phyloP scores from a whole-genome alignment of 1,140 invertebrate genomes.

The Eumeta japonica region DNA sequence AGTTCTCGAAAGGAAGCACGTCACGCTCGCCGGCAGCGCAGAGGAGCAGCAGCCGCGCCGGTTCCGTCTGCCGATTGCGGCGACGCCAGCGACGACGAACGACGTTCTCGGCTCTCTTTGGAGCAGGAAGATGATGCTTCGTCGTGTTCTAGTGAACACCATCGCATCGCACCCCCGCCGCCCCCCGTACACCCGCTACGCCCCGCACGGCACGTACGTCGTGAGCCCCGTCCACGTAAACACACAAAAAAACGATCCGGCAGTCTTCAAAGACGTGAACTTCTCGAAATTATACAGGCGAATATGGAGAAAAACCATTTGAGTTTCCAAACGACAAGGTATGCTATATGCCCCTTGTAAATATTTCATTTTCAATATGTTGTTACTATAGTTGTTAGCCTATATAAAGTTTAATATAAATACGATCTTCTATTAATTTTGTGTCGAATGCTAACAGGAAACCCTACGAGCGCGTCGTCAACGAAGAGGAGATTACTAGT shows the following conservation, averaged over 20 bases:
- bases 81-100: slow-evolving; percentile 38
- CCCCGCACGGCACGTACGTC: slow-evolving; percentile 31
- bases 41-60: slow-evolving; percentile 19
- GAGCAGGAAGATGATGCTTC: slow-evolving; percentile 40
- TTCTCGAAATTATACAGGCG: slow-evolving; percentile 83
- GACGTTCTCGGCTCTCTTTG: slow-evolving; percentile 35
- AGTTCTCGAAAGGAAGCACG: slow-evolving; percentile 29
- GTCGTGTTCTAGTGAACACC: slow-evolving; percentile 33
- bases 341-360: slow-evolving; percentile 14
- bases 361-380: background rate
- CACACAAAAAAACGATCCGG: slow-evolving; percentile 60
- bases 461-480: slow-evolving; percentile 39
- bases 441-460: slow-evolving; percentile 32
- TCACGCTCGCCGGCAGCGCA: slow-evolving; percentile 31
- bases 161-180: slow-evolving; percentile 13
- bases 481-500: slow-evolving; percentile 38
- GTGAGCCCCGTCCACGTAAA: slow-evolving; percentile 35
- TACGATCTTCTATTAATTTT: slow-evolving; percentile 11
- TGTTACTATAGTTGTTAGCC: background rate
- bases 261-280: slow-evolving; percentile 75
- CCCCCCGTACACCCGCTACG: slow-evolving; percentile 20
- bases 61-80: slow-evolving; percentile 21
- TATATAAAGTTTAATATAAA: too few relatives aligned
- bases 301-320: slow-evolving; percentile 90
- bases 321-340: slow-evolving; percentile 78